These are phyloP conservation scores for Columbina picui DNA, from an alignment of 2,113 vertebrate species.

Conservation along the genomic window DNA sequence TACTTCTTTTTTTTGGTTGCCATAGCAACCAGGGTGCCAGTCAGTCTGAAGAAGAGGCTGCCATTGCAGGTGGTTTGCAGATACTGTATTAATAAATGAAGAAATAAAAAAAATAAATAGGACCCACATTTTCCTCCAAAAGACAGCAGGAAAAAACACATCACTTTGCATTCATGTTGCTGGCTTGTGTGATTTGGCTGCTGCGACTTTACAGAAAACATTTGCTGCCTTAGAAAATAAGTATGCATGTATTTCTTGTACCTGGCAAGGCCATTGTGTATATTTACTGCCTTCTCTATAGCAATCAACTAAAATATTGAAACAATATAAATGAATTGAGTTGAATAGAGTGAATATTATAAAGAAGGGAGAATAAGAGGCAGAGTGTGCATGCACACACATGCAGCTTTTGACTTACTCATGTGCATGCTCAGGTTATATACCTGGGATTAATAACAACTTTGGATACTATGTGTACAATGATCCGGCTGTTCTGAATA, in stretches of 20 bases:
- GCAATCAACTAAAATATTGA: slow-evolving; percentile 53
- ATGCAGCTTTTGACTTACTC: neutral
- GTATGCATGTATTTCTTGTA: neutral
- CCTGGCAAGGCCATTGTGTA: neutral
- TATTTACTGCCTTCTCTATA: slow-evolving; percentile 19
- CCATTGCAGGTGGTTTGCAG: slow-evolving; percentile 67
- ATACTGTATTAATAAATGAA: slow-evolving; percentile 43
- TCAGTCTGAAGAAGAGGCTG: slow-evolving; percentile 35
- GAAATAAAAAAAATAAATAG: slow-evolving; percentile 7
- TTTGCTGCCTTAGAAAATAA: neutral
- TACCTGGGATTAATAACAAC: neutral
- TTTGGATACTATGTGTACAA: neutral
- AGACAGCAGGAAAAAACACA: slow-evolving; percentile 19
- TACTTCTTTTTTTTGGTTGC: slow-evolving; percentile 4
- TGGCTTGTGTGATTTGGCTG: slow-evolving; percentile 5
- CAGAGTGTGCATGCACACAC: neutral
- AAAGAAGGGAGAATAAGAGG: neutral
- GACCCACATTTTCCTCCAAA: neutral
- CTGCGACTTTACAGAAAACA: neutral
- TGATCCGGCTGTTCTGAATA: neutral
- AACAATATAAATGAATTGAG: slow-evolving; percentile 4
- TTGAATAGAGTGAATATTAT: slow-evolving; percentile 4
- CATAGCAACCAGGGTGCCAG: slow-evolving; percentile 62
- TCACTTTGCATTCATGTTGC: neutral
- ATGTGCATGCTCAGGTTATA: neutral